Evolutionary conservation across 2,113 vertebrate genomes (phyloP), one percentile per base, ranked within the genome.

Genomic region (Anoplopoma fimbria): DNA sequence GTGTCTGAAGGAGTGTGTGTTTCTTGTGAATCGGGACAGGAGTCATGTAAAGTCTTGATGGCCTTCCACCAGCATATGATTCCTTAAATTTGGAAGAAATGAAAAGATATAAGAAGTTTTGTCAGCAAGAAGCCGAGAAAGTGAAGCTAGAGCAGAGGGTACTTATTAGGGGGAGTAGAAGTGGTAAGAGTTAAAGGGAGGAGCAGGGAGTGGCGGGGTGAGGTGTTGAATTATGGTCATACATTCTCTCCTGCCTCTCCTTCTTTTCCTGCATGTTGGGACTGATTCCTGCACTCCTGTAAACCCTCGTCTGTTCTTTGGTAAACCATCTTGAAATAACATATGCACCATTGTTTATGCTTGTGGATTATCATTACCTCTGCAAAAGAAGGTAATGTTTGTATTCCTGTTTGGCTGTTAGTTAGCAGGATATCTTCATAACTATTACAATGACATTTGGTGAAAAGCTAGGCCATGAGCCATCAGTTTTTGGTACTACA

Each of bases 151-250:
- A 51, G 53, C 49, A 70, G 31, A 17, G 4, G 42, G 51, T 17
- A 40, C 58, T 62, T 19, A 23, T 12, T 10, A 31, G 40, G 33
- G 14, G 70, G 63, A 65, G 60, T 1, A 27, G 80, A 70, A 33
- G 63, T 64, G 51, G 55, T 61, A 34, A 65, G 55, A 71, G 60
- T 65, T 61, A 80, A 45, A 27, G 57, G 88, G 91, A 91, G 89
- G 84, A 82, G 76, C 82, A 85, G 89, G 93, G 93, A 90, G 92
- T 88, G 89, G 86, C 62, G 9, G 77, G 79, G 57, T 64, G 88
- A 82, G 83, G 86, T 87, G 55, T 75, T 71, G 86, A 72, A 82
- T 38, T 72, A 61, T 70, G 61, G 33, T 79, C 73, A 81, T 4
- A 69, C 82, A 81, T 81, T 78, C 47, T 80, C 72, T 75, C 64